Conservation (phyloP, 2,888 invertebrate species). For the Protophormia terraenovae region DNA sequence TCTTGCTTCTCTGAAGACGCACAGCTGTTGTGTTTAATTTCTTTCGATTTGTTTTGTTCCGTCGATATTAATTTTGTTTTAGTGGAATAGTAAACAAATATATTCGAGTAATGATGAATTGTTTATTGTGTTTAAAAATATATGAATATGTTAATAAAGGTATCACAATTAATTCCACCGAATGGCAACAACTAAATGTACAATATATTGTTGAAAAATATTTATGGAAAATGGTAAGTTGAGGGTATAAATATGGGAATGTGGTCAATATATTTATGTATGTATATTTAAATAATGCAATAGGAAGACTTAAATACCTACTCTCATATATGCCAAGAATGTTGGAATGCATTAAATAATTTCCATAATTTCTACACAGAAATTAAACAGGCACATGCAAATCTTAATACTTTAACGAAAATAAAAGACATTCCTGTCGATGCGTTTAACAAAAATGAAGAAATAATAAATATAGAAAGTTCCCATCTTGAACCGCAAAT, state of each 20-base stretch:
- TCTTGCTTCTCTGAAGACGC: too few relatives aligned
- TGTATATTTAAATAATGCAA: not conserved
- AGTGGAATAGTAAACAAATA: too few relatives aligned
- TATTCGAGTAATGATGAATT: constrained; percentile 58
- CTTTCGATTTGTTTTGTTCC: too few relatives aligned
- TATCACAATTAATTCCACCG: constrained; percentile 23
- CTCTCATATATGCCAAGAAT: constrained; percentile 22
- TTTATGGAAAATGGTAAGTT: constrained; percentile 59
- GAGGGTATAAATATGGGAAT: not conserved
- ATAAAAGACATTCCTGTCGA: constrained; percentile 48
- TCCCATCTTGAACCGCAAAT: constrained; percentile 3
- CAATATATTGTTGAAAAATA: constrained; percentile 53
- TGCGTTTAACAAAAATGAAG: not conserved
- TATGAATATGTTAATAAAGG: not conserved
- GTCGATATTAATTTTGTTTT: too few relatives aligned
- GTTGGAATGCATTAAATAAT: constrained; percentile 63
- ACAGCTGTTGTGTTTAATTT: too few relatives aligned
- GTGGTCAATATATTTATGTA: too few relatives aligned
- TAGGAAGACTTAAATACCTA: constrained; percentile 15
- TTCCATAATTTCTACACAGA: constrained; percentile 74
- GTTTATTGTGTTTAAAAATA: constrained; percentile 54
- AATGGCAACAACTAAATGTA: constrained; percentile 46
- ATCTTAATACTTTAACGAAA: constrained; percentile 66
- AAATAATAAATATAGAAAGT: not conserved
- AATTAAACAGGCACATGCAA: constrained; percentile 72